Evolutionary conservation across 64 coral and sea anemone genomes (phyloP), one percentile per base, ranked within the genome.

Genomic region (Montipora sp.): DNA sequence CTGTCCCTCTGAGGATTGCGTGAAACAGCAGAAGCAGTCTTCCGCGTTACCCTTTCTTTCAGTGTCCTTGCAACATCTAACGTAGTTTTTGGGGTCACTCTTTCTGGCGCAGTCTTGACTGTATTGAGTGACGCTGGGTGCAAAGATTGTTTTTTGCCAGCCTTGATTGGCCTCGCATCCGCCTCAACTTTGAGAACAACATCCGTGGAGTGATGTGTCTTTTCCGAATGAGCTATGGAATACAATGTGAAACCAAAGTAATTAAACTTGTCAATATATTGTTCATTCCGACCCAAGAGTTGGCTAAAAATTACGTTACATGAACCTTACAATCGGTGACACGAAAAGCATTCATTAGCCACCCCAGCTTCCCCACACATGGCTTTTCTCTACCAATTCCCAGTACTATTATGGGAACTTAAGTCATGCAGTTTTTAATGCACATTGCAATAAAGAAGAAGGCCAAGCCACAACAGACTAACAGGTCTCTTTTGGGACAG

Each of bases 101-200:
- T 71, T 71, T 9, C 0, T 8, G 59, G 11, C 19, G 1, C 27
- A 75, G 27, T 44, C 23, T 75, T 83, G 36, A 2, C 46, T 15
- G 12, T 9, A 43, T 63, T 71, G 7, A 3, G 46, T 70, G 61
- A 51, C 44, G 45, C 18, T 23, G 46, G 6, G 16, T 50, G 46
- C 15, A 50, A 0, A 5, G 43, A 49, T 50, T 48, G 16, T 51
- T 22, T 48, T 7, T 51, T 18, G 36, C 65, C 65, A 71, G 19
- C 46, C 8, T 20, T 85, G 16, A 85, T 72, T 45, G 65, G 82
- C 27, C 82, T 85, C 8, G 82, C 82, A 48, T 85, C 82, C 71
- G 63, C 82, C 47, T 85, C 82, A 6, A 51, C 82, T 85, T 71
- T 47, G 6, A 71, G 19, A 48, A 20, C 5, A 10, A 85, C 45